Conservation (phyloP, 2,113 vertebrate species). For the Aepyceros melampus region DNA sequence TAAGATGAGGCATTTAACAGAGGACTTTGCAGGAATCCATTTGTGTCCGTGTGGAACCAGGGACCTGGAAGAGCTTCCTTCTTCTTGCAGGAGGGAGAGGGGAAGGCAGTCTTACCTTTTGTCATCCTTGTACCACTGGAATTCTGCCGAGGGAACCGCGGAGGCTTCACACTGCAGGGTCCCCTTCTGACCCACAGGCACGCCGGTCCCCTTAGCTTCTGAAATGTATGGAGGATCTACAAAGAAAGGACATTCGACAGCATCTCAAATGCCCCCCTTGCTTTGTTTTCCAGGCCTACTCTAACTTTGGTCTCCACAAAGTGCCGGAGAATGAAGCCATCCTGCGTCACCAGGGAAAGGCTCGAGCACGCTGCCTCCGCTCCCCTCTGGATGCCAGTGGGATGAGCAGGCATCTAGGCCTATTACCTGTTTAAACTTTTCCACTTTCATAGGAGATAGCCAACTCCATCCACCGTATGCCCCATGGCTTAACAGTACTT, state of each 20-base stretch:
- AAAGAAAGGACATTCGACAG: not conserved
- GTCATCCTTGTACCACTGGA: slow-evolving; percentile 98
- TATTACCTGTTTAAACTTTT: not conserved
- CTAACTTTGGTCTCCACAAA: not conserved
- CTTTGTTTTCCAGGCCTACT: not conserved
- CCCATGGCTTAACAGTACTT: not conserved
- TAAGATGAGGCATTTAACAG: not conserved
- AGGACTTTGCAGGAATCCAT: not conserved
- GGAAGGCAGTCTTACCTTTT: slow-evolving; percentile 82
- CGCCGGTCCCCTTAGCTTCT: slow-evolving; percentile 91
- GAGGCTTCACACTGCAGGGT: slow-evolving; percentile 93
- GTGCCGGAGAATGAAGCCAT: not conserved
- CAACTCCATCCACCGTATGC: not conserved
- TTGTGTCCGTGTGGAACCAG: not conserved
- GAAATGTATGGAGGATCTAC: slow-evolving; percentile 92
- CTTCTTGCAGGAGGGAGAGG: not conserved
- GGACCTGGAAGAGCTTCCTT: not conserved
- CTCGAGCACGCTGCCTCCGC: not conserved
- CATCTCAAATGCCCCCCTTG: not conserved
- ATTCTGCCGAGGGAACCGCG: slow-evolving; percentile 91
- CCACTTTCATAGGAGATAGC: not conserved
- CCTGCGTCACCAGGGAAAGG: accelerated
- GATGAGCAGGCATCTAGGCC: not conserved
- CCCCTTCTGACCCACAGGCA: slow-evolving; percentile 91
- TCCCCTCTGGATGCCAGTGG: not conserved